phyloP scores from a whole-genome alignment of 2,113 vertebrate genomes.

The Podarcis muralis region DNA sequence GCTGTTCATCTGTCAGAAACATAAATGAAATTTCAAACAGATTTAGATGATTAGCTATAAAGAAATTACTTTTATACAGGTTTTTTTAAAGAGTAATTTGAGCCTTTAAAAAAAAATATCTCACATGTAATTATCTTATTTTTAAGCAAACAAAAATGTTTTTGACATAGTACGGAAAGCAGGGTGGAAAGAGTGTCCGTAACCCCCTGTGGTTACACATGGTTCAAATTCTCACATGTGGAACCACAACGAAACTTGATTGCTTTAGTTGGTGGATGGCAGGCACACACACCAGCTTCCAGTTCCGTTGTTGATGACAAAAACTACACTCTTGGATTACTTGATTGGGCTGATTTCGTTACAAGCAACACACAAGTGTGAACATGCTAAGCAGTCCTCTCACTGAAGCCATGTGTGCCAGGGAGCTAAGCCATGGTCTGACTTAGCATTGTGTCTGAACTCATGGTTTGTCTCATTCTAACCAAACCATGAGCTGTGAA shows the following conservation, averaged over 20 bases:
- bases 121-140: background rate
- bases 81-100: background rate
- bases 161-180: background rate
- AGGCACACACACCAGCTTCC: background rate
- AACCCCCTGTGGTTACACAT: background rate
- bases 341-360: background rate
- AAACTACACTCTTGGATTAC: background rate
- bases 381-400: too few species aligned
- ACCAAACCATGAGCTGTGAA: too few species aligned
- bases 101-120: background rate
- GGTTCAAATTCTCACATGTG: background rate
- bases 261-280: background rate
- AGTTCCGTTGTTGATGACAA: background rate
- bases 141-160: slow-evolving; percentile 1
- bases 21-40: slow-evolving; percentile 56
- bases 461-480: too few species aligned
- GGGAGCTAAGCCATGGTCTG: too few species aligned
- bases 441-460: too few species aligned
- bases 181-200: background rate
- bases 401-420: too few species aligned
- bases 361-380: too few species aligned
- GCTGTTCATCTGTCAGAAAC: slow-evolving; percentile 55
- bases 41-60: slow-evolving; percentile 50
- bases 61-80: background rate
- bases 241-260: background rate